Percentiles rank a stretch among this genome's conserved stretches.
phyloP scores from a whole-genome alignment of 2,797 vertebrate genomes.

The Acrocephalus scirpaceus region DNA sequence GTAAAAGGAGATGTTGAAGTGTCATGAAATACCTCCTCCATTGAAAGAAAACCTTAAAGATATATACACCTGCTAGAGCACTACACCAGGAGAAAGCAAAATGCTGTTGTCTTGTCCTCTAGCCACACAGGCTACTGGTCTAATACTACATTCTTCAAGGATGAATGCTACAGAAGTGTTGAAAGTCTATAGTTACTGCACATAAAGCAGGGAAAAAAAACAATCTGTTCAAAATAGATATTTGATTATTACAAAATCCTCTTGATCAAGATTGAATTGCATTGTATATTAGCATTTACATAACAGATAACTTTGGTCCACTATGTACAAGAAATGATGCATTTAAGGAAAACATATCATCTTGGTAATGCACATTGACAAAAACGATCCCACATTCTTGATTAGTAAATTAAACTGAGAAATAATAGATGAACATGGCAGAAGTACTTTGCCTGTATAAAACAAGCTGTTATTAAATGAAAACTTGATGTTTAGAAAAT shows the following conservation, averaged over 20 bases:
- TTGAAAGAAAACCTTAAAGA: neutral
- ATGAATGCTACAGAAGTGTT: neutral
- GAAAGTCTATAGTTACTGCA: neutral
- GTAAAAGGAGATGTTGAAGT: neutral
- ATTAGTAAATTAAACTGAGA: conserved; percentile 12
- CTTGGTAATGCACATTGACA: neutral
- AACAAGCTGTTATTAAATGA: neutral
- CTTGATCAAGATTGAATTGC: neutral
- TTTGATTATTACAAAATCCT: neutral
- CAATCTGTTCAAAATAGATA: neutral
- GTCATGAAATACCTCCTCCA: neutral
- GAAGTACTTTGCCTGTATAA: neutral
- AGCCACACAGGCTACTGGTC: neutral
- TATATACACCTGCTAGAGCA: neutral
- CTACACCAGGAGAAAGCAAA: neutral
- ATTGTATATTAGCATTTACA: neutral
- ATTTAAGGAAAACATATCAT: neutral
- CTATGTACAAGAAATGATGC: neutral
- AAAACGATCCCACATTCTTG: neutral
- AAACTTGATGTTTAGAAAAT: neutral
- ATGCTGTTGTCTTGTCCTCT: neutral
- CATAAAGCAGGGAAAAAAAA: neutral
- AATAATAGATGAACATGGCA: neutral
- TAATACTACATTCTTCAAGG: neutral
- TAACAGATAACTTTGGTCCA: neutral